These are phyloP conservation scores for Zapus hudsonius DNA, from an alignment of 2,113 vertebrate species.

Conservation along the genomic window DNA sequence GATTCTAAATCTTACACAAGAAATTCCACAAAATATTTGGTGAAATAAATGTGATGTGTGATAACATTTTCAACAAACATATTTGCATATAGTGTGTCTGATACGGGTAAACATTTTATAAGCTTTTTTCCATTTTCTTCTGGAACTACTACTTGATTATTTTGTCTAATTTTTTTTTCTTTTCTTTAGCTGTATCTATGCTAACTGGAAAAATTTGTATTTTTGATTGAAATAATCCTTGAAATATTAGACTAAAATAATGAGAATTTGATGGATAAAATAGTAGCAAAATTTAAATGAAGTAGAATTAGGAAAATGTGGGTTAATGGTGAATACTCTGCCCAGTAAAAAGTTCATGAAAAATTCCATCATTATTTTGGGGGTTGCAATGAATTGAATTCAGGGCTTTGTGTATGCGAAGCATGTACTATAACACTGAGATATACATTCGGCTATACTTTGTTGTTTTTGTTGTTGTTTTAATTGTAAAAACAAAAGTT, in stretches of 20 bases:
- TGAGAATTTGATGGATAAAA: not conserved
- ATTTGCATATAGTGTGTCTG: no score
- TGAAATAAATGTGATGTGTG: not conserved
- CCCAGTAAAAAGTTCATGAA: not conserved
- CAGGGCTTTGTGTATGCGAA: not conserved
- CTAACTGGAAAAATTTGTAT: not conserved
- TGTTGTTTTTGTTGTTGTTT: not conserved
- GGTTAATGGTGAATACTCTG: not conserved
- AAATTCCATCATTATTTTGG: not conserved
- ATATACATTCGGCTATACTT: not conserved
- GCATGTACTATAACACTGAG: not conserved
- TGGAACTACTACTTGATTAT: not conserved
- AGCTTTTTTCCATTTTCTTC: slow-evolving; percentile 3
- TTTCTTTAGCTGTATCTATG: not conserved
- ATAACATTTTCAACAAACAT: not conserved
- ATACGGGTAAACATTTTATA: not conserved
- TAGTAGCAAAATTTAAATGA: not conserved
- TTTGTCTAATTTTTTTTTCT: not conserved
- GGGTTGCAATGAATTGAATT: not conserved
- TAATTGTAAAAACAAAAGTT: not conserved
- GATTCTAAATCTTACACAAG: not conserved
- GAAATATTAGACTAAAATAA: slow-evolving; percentile 29
- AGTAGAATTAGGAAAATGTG: not conserved
- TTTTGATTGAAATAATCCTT: slow-evolving; percentile 27
- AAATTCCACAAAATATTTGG: not conserved